Base-by-base conservation (phyloP, 2,113 vertebrate genomes). In the Vimba vimba region DNA sequence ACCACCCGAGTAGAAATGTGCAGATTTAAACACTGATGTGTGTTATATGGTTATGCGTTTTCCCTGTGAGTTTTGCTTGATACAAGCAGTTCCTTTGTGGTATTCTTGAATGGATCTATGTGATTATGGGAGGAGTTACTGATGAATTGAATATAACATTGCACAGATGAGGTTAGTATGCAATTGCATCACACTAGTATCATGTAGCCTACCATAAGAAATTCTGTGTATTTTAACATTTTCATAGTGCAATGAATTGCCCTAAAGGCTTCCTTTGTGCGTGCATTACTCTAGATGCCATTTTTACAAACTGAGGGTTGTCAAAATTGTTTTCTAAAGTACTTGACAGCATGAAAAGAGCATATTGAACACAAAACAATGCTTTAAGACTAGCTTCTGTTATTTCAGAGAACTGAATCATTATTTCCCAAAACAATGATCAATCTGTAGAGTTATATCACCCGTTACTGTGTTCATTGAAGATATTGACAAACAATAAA, bases 321-420 rank as follows among this genome's bases (percentile, higher is more conserved):
- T 62, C 59, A 62, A 62, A 62, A 62, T 12, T 43, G n/a, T 60
- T 79, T 79, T 59, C 52, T 79, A 59, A 59, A 39, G 21, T 77
- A 79, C 21, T 15, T 60, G 33, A 79, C 27, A 60, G 77, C 77
- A 23, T n/a, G 52, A 39, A 76, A 50, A 76, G n/a, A 52, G n/a
- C 45, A 4, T 79, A 59, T 17, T 79, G 55, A 80, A 64, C 59
- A 36, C 12, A 25, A n/a, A 60, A 15, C 78, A 43, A 27, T 19
- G 13, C 59, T 59, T n/a, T 79, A 79, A 39, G 30, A 79, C 33
- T 36, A 2, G 30, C 27, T 57, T 30, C 45, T 59, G 55, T 79
- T 27, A 23, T 57, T 23, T 57, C 55, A 43, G 36, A 62, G 23
- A 80, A 64, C 23, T 25, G 15, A 27, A 52, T 76, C 30, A 33